Percentiles rank a stretch among this genome's conserved stretches.
Evolutionary conservation across 2,888 invertebrate genomes (phyloP).

Genomic region (Lasioglossum malachurum): DNA sequence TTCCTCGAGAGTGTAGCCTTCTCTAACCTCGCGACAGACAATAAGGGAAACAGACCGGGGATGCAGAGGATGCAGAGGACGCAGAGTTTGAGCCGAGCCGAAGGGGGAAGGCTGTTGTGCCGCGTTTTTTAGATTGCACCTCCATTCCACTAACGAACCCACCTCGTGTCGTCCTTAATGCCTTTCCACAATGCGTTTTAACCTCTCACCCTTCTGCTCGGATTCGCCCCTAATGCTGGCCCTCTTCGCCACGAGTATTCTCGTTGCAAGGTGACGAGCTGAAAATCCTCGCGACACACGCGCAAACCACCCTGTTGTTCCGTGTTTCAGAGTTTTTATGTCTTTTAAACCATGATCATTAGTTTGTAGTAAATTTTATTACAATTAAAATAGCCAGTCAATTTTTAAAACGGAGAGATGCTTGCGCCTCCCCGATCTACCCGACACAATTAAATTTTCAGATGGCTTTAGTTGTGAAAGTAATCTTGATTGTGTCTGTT

Average conservation of each 20-base stretch:
- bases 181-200: slow-evolving; percentile 60
- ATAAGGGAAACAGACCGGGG: slow-evolving; percentile 27
- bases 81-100: background rate
- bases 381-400: too few relatives aligned
- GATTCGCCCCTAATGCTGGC: slow-evolving; percentile 32
- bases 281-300: slow-evolving; percentile 29
- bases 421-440: background rate
- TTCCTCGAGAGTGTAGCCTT: slow-evolving; percentile 74
- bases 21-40: slow-evolving; percentile 50
- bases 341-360: background rate
- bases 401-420: too few relatives aligned
- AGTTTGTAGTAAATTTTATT: too few relatives aligned
- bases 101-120: slow-evolving; percentile 25
- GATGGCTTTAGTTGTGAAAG: background rate
- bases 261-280: slow-evolving; percentile 32
- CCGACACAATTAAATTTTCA: background rate
- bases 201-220: slow-evolving; percentile 25
- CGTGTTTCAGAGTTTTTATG: background rate
- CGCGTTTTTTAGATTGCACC: slow-evolving; percentile 70
- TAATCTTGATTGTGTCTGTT: slow-evolving; percentile 46
- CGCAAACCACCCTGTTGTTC: background rate
- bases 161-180: slow-evolving; percentile 64
- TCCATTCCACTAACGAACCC: slow-evolving; percentile 79
- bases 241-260: slow-evolving; percentile 30
- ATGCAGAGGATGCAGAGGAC: background rate